phyloP scores from a whole-genome alignment of 2,797 vertebrate genomes.

The Chelidonichthys spinosus region DNA sequence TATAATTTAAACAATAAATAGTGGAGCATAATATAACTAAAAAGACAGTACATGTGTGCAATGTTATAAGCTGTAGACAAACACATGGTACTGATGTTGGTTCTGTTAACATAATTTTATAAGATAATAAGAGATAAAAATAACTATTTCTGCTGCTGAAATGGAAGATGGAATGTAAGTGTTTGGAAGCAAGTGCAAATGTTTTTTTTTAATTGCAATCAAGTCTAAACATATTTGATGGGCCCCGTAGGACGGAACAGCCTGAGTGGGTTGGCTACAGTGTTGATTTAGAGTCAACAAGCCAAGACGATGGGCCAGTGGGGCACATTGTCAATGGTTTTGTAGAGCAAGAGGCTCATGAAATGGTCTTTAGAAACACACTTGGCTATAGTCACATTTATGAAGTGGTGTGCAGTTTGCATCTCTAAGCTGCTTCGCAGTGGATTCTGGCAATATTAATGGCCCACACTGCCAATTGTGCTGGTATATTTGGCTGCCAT shows the following conservation, averaged over 20 bases:
- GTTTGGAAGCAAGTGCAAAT: not conserved
- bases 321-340: slow-evolving; percentile 19
- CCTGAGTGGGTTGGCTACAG: slow-evolving; percentile 9
- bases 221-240: not conserved
- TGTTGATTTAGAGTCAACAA: slow-evolving; percentile 20
- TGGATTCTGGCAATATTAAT: slow-evolving; percentile 23
- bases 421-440: slow-evolving; percentile 16
- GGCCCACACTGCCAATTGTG: slow-evolving; percentile 29
- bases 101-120: no score
- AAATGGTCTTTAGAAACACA: slow-evolving; percentile 35
- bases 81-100: not conserved
- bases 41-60: no score
- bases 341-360: slow-evolving; percentile 14
- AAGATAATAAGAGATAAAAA: not conserved
- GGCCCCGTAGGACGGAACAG: not conserved
- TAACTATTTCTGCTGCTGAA: slow-evolving; percentile 4
- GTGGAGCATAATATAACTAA: no score
- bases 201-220: not conserved
- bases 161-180: not conserved
- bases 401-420: slow-evolving; percentile 23
- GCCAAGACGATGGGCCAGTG: slow-evolving; percentile 4
- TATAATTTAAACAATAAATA: no score
- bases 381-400: slow-evolving; percentile 27
- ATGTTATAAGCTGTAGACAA: no score
- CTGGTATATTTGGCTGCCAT: slow-evolving; percentile 21